These are phyloP conservation scores for Pristis pectinata DNA, from an alignment of 2,797 vertebrate genomes.

Conservation along the genomic window DNA sequence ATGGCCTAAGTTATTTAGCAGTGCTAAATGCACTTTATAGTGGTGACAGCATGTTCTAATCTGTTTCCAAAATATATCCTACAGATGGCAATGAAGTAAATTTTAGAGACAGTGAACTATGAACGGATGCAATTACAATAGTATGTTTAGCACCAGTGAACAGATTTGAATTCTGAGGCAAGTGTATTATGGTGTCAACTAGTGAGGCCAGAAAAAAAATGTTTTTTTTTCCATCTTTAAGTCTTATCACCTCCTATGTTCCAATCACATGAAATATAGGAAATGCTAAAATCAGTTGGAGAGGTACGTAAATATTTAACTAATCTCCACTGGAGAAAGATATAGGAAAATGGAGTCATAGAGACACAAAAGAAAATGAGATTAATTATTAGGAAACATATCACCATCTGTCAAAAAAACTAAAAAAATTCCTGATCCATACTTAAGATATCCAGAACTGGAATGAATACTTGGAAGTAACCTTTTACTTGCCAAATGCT, in stretches of 20 bases:
- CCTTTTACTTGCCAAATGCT: neutral
- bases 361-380: neutral
- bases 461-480: neutral
- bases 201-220: neutral
- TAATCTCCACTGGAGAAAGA: neutral
- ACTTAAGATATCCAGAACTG: neutral
- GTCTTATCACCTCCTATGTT: neutral
- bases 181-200: neutral
- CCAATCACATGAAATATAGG: neutral
- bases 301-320: neutral
- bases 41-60: too few species aligned
- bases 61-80: too few species aligned
- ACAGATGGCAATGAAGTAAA: too few species aligned
- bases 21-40: too few species aligned
- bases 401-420: neutral
- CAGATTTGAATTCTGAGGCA: too few species aligned
- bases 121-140: too few species aligned
- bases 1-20: too few species aligned
- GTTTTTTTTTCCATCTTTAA: neutral
- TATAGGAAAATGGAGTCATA: conserved; percentile 14
- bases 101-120: too few species aligned
- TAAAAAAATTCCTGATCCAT: neutral
- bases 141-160: too few species aligned
- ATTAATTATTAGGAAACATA: neutral
- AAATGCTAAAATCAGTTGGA: neutral